Evolutionary conservation across 2,113 vertebrate genomes (phyloP).

Genomic region (Sceloporus undulatus): DNA sequence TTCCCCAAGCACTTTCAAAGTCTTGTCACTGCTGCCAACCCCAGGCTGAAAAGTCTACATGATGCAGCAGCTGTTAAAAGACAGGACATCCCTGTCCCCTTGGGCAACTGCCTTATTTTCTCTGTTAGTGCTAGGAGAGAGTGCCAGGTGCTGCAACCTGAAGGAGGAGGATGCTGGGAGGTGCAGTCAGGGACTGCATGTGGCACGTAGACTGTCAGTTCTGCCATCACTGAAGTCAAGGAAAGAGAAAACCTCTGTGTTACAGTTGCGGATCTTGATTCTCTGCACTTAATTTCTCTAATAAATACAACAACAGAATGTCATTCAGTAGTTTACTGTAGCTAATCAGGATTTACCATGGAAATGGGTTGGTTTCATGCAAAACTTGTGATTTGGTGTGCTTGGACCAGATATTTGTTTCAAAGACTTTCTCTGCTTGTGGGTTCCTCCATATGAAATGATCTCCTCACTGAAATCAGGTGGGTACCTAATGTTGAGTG

Average conservation of each 20-base stretch:
- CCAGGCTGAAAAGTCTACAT: no score
- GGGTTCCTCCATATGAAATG: no score
- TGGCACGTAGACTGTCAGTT: neutral
- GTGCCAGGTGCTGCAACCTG: no score
- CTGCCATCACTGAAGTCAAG: neutral
- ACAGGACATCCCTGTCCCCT: neutral
- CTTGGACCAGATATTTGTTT: neutral
- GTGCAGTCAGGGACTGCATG: neutral
- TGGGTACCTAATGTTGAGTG: no score
- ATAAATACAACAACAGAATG: no score
- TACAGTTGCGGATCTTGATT: neutral
- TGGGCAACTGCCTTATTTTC: neutral
- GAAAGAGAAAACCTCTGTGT: neutral
- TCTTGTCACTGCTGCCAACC: no score
- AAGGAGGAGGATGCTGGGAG: neutral
- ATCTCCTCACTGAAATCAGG: no score
- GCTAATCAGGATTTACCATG: neutral
- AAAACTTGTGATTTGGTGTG: neutral
- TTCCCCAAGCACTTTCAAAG: no score
- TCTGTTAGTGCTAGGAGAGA: no score
- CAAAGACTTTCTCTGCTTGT: no score
- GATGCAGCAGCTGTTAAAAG: neutral
- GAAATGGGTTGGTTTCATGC: neutral
- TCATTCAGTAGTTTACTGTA: no score
- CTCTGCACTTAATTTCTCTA: neutral